A percentile compares a stretch with the other conserved stretches of the same genome.
These are phyloP conservation scores for Tragelaphus scriptus DNA, from an alignment of 2,113 vertebrate species.

Conservation along the genomic window DNA sequence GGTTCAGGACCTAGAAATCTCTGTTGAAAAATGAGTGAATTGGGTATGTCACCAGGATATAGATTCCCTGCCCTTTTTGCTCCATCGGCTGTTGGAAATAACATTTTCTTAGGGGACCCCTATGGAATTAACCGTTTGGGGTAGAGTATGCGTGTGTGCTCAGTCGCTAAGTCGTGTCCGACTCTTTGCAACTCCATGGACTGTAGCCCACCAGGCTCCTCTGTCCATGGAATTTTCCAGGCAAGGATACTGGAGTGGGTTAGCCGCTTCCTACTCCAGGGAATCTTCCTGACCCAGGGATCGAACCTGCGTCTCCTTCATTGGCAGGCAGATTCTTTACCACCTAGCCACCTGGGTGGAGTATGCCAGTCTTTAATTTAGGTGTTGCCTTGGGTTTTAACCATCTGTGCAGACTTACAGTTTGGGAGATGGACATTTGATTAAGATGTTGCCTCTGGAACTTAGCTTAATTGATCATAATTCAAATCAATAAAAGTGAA, in stretches of 20 bases:
- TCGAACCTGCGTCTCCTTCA: not conserved
- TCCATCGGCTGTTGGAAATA: not conserved
- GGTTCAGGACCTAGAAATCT: not conserved
- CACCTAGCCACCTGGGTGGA: not conserved
- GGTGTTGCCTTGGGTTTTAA: not conserved
- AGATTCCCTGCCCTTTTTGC: not conserved
- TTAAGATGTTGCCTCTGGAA: not conserved
- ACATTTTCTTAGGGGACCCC: not conserved
- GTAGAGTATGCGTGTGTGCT: not conserved
- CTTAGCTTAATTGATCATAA: not conserved
- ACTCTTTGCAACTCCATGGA: not conserved
- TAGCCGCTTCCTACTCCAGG: not conserved
- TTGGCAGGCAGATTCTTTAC: not conserved
- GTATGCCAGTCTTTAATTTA: not conserved
- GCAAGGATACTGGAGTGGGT: not conserved
- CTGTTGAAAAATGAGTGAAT: not conserved
- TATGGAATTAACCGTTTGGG: not conserved
- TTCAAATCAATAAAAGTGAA: not conserved
- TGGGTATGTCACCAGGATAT: not conserved
- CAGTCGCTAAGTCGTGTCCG: not conserved
- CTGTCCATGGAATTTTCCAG: not conserved
- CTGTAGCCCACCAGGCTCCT: not conserved
- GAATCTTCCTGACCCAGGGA: not conserved
- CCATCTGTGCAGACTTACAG: not conserved
- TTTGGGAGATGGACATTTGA: not conserved